A percentile compares a stretch with the other conserved stretches of the same genome.
phyloP scores from a whole-genome alignment of 1,140 invertebrate species.

The Doryteuthis pealeii region DNA sequence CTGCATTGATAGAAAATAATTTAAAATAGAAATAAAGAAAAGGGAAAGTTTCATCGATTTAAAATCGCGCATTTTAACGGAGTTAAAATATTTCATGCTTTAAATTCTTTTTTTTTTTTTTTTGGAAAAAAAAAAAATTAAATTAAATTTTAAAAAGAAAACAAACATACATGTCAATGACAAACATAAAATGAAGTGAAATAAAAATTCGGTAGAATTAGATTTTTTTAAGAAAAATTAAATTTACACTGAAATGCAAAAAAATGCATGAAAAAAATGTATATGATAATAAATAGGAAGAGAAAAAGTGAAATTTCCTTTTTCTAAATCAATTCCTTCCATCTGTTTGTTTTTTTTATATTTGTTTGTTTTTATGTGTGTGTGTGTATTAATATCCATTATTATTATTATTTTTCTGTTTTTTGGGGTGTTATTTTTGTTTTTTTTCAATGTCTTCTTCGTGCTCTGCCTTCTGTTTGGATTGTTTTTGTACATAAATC shows the following conservation, averaged over 20 bases:
- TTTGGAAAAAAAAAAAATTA: too few relatives aligned
- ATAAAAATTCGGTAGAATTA: too few relatives aligned
- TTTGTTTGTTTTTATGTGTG: constrained; percentile 5
- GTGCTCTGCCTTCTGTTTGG: constrained; percentile 85
- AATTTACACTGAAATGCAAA: neutral
- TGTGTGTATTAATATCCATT: neutral
- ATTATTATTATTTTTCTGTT: constrained; percentile 11
- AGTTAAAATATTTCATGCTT: too few relatives aligned
- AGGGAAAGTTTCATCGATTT: too few relatives aligned
- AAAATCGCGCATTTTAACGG: too few relatives aligned
- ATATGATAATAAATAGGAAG: constrained; percentile 4
- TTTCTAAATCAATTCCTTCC: constrained; percentile 2
- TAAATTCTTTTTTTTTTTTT: too few relatives aligned
- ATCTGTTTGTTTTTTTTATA: neutral
- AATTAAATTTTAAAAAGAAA: neutral
- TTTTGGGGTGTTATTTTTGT: constrained; percentile 2
- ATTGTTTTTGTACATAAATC: constrained; percentile 85
- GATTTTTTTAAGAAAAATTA: neutral
- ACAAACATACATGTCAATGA: neutral
- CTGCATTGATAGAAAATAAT: too few relatives aligned
- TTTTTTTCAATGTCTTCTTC: constrained; percentile 59
- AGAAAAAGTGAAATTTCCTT: neutral
- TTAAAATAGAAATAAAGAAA: too few relatives aligned
- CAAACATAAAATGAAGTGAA: neutral
- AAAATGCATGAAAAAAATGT: neutral